Conservation (phyloP, 2,888 invertebrate species). For the Pristionchus japonicus region DNA sequence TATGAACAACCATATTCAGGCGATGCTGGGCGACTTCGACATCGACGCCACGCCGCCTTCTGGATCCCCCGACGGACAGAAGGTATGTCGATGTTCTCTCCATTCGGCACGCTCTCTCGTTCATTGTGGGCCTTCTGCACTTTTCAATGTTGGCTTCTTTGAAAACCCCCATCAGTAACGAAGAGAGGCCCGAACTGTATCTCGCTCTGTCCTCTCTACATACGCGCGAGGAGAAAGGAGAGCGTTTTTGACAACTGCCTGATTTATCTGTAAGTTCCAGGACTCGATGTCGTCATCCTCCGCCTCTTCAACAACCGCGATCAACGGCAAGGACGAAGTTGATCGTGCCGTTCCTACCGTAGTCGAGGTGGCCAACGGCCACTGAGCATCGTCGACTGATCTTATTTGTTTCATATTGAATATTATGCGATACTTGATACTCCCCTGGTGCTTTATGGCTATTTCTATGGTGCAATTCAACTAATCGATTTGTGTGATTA, state of each 20-base stretch:
- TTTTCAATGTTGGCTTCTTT: no score
- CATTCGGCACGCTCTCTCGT: neutral
- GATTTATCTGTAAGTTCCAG: no score
- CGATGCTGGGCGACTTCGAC: conserved; percentile 69
- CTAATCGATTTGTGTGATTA: neutral
- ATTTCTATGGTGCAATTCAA: neutral
- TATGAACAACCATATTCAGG: conserved; percentile 55
- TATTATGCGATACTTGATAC: no score
- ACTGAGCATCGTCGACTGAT: conserved; percentile 19
- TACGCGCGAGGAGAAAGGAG: no score
- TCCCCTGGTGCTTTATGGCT: neutral
- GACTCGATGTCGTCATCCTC: conserved; percentile 20
- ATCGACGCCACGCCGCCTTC: conserved; percentile 20
- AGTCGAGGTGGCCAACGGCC: conserved; percentile 42
- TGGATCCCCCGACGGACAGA: neutral
- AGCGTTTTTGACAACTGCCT: no score
- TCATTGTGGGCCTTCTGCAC: no score
- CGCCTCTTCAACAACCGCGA: conserved; percentile 15
- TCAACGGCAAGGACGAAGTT: conserved; percentile 16
- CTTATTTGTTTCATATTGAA: conserved; percentile 31
- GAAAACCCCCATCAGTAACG: no score
- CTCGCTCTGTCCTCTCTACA: no score
- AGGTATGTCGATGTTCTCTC: neutral
- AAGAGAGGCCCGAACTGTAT: no score
- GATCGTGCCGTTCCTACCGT: conserved; percentile 2